Evolutionary conservation across 2,113 vertebrate genomes (phyloP).

Genomic region (Microtus oregoni): DNA sequence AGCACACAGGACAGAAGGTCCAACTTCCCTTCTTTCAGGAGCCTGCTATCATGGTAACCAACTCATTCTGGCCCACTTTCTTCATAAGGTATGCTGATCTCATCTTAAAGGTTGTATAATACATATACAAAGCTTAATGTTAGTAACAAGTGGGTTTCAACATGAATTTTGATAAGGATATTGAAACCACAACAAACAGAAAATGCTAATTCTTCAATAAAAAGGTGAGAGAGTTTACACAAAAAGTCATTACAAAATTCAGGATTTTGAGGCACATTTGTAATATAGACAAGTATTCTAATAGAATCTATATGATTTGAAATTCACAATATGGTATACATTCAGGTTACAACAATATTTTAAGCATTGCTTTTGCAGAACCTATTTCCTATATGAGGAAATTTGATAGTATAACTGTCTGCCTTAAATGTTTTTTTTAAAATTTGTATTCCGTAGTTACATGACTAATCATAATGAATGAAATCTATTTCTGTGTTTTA

Average conservation of each 20-base stretch:
- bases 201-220: not conserved
- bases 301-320: not conserved
- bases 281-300: not conserved
- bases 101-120: not conserved
- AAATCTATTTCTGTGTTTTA: slow-evolving; percentile 17
- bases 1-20: not conserved
- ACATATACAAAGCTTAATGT: no score
- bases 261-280: not conserved
- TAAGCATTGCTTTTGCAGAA: not conserved
- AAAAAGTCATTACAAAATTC: not conserved
- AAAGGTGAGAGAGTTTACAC: not conserved
- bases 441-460: not conserved
- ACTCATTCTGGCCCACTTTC: no score
- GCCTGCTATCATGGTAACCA: not conserved
- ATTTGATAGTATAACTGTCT: slow-evolving; percentile 19
- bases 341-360: not conserved
- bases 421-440: not conserved
- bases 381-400: not conserved
- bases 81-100: not conserved
- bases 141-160: not conserved
- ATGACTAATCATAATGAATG: not conserved
- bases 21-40: not conserved
- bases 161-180: not conserved
- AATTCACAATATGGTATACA: not conserved
- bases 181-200: not conserved